Base-by-base conservation (phyloP, 2,113 vertebrate genomes). In the Notechis scutatus region DNA sequence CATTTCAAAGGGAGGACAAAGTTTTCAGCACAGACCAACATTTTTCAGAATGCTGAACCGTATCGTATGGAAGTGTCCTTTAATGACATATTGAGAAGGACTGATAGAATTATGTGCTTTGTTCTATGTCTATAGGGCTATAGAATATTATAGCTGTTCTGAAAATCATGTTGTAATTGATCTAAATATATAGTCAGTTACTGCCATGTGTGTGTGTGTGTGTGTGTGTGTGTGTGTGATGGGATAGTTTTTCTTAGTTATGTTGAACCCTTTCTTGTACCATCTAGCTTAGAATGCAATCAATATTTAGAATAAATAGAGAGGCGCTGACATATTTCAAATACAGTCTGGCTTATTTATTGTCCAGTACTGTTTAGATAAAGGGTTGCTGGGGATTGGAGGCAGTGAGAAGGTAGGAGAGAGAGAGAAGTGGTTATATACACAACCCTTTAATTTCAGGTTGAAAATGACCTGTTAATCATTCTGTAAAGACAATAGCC, bases 1-100 rank as follows among this genome's bases (percentile, higher is more conserved):
- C n/a, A 57, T 59, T 52, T 93, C 88, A 56, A 81, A 81, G 20
- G 23, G 42, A 42, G 3, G 20, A 59, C 23, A 3, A 57, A 57
- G 14, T 3, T 85, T 90, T 93, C 85, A 85, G 54, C 54, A 47
- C 23, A 29, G 29, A 45, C 2, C 47, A 12, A 90, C 57, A 5
- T 42, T 92, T 93, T 91, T 93, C 29, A 0, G 56, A 93, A 61
- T 61, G n/a, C 8, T 95, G 21, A 81, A 89, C 89, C 59, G 12
- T 11, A 64, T 64, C 29, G 29, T 64, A 29, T 61, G 59, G 26
- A 10, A 29, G 24, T 61, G 59, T 61, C 24, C 59, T 61, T 29
- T 59, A 64, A 64, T 64, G 59, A 29, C 59, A 26, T 29, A 64
- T 29, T 29, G 10, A 29, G 21, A 92, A 2, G 61, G 8, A 42